phyloP scores from a whole-genome alignment of 2,797 vertebrate species.

The Myotis myotis region DNA sequence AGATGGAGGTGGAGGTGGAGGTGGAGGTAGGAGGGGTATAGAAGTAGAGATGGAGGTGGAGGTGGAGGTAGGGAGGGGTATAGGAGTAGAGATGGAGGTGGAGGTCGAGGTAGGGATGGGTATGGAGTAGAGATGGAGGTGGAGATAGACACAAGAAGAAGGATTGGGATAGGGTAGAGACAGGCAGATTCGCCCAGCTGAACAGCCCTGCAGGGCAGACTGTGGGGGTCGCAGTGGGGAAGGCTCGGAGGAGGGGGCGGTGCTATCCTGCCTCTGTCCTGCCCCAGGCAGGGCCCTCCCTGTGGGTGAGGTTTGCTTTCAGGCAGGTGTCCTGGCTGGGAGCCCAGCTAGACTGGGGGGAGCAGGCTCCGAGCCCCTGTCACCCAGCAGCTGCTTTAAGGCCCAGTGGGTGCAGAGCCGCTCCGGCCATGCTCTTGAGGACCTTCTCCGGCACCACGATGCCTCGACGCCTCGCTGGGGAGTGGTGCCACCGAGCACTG shows the following conservation, averaged over 20 bases:
- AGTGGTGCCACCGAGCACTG: fast-evolving
- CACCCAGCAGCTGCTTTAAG: neutral
- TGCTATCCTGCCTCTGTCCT: neutral
- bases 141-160: fast-evolving
- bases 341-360: too few relatives aligned
- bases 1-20: too few relatives aligned
- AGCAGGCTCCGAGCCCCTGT: neutral
- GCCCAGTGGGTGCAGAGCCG: neutral
- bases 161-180: neutral
- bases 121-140: neutral
- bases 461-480: fast-evolving
- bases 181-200: too few relatives aligned
- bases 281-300: neutral
- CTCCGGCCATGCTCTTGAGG: neutral
- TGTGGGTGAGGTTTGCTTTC: neutral
- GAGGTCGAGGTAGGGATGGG: neutral
- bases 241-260: neutral
- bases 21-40: neutral
- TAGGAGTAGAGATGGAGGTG: too few relatives aligned
- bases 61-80: too few relatives aligned
- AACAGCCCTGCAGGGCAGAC: too few relatives aligned
- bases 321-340: neutral
- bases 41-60: neutral
- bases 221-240: neutral
- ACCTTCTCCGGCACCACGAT: fast-evolving